Percentiles rank a stretch among this genome's conserved stretches.
Evolutionary conservation across 1,140 invertebrate genomes (phyloP).

Genomic region (Adelges cooleyi): DNA sequence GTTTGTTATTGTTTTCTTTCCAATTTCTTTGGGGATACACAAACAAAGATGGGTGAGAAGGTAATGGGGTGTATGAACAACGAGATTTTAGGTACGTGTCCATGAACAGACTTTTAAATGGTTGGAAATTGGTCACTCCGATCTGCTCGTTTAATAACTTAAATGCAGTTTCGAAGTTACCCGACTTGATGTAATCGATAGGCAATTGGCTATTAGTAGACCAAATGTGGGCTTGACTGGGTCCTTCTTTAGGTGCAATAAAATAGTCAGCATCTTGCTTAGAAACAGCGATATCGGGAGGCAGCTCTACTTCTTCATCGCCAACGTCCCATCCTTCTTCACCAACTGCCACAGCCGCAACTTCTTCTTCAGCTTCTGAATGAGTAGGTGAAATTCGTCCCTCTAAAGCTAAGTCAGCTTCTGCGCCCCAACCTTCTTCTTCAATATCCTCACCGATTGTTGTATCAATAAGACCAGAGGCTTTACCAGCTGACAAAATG

Average conservation of each 20-base stretch:
- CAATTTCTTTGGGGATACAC: conserved; percentile 79
- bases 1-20: conserved; percentile 68
- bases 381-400: conserved; percentile 40
- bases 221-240: conserved; percentile 58
- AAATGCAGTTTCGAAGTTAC: conserved; percentile 88
- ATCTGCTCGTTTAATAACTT: conserved; percentile 69
- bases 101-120: conserved; percentile 72
- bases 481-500: conserved; percentile 46
- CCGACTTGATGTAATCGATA: conserved; percentile 91
- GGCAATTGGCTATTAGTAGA: conserved; percentile 70
- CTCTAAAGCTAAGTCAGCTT: conserved; percentile 65
- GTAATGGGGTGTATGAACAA: conserved; percentile 64
- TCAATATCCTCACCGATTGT: conserved; percentile 40
- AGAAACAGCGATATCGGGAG: conserved; percentile 62
- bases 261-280: conserved; percentile 34
- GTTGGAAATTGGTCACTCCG: conserved; percentile 81
- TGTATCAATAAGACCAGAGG: conserved; percentile 40
- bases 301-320: conserved; percentile 88
- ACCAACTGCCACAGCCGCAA: conserved; percentile 42
- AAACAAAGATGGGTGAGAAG: conserved; percentile 63
- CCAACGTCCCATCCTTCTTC: conserved; percentile 85
- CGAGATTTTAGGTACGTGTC: conserved; percentile 61
- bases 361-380: conserved; percentile 40
- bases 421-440: conserved; percentile 76
- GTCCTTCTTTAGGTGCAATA: conserved; percentile 51